These are phyloP conservation scores for Turritopsis dohrnii DNA, from an alignment of 30 jellyfish, hydroid and myxozoan genomes.

Conservation along the genomic window DNA sequence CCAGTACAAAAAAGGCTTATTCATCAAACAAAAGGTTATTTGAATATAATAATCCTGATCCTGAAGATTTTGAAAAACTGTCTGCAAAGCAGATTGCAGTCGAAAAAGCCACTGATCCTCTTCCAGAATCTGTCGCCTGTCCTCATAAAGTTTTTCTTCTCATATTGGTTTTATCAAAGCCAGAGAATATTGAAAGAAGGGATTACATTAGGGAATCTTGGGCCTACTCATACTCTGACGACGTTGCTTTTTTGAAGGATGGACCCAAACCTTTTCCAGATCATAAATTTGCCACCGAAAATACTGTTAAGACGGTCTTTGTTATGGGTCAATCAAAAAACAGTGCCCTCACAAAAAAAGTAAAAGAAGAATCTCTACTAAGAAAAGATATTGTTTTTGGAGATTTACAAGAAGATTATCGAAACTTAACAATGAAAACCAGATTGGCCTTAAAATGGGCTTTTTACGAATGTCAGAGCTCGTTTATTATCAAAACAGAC, in stretches of 20 bases:
- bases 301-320: constrained; percentile 58
- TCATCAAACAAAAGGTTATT: neutral
- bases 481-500: constrained; percentile 73
- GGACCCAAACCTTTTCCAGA: constrained; percentile 3
- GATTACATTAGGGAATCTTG: constrained; percentile 68
- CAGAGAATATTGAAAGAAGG: constrained; percentile 51
- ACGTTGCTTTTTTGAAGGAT: constrained; percentile 5
- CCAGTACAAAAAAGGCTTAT: neutral
- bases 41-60: constrained; percentile 3
- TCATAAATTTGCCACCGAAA: constrained; percentile 12
- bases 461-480: constrained; percentile 49
- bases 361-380: constrained; percentile 42
- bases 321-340: constrained; percentile 50
- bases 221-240: constrained; percentile 39
- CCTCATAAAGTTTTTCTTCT: constrained; percentile 39
- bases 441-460: constrained; percentile 91
- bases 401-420: constrained; percentile 55
- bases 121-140: constrained; percentile 57
- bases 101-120: constrained; percentile 67
- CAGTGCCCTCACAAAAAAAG: constrained; percentile 1
- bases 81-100: constrained; percentile 21
- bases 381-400: constrained; percentile 85
- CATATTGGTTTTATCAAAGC: constrained; percentile 58
- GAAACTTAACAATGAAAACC: constrained; percentile 70
- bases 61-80: constrained; percentile 21